Evolutionary conservation across 1,140 invertebrate species (phyloP).

Genomic region (Tetramorium alpestre): DNA sequence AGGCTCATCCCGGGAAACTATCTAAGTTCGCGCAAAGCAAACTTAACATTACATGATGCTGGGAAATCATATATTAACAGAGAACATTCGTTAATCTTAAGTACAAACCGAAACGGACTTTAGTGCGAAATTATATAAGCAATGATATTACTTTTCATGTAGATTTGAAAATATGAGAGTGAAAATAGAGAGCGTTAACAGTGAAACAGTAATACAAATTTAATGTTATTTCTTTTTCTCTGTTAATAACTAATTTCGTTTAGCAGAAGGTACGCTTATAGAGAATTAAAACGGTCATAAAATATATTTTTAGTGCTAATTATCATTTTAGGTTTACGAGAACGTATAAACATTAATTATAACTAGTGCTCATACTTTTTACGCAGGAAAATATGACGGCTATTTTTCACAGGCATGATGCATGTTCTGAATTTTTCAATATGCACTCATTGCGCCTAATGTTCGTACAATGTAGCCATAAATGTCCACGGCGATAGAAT

Average conservation of each 20-base stretch:
- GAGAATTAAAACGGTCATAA: neutral
- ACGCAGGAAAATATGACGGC: neutral
- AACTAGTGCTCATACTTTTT: neutral
- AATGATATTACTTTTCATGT: neutral
- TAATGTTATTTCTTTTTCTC: neutral
- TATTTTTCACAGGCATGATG: conserved; percentile 19
- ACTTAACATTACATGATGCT: conserved; percentile 41
- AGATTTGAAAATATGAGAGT: neutral
- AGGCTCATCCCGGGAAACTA: conserved; percentile 19
- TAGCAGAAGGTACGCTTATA: neutral
- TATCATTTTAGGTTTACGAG: conserved; percentile 1
- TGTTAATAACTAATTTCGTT: neutral
- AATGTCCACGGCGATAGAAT: conserved; percentile 34
- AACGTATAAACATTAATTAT: conserved; percentile 5
- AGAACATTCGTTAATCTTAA: conserved; percentile 55
- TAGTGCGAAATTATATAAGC: conserved; percentile 5
- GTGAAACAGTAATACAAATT: neutral
- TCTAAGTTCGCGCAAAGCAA: conserved; percentile 55
- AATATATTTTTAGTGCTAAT: neutral
- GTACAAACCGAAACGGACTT: conserved; percentile 5
- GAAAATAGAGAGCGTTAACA: neutral
- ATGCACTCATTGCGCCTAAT: neutral
- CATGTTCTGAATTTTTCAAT: conserved; percentile 40
- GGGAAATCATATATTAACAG: conserved; percentile 22
- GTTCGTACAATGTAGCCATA: neutral